These are phyloP conservation scores for Drosophila guanche DNA, from an alignment of 1,140 invertebrate species.

Conservation along the genomic window DNA sequence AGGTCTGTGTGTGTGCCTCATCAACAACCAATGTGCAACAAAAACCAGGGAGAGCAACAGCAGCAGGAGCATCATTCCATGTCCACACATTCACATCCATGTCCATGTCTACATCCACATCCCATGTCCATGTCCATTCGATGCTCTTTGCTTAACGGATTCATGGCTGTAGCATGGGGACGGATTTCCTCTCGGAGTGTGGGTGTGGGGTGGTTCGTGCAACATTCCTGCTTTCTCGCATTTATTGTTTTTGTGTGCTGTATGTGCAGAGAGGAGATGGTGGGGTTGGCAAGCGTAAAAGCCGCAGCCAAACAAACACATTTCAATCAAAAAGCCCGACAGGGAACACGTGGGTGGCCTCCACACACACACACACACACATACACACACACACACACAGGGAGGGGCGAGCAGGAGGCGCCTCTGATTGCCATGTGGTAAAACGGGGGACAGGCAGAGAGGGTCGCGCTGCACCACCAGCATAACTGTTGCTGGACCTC, in stretches of 20 bases:
- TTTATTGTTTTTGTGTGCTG: slow-evolving; percentile 59
- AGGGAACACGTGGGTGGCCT: slow-evolving; percentile 60
- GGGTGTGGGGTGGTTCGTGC: slow-evolving; percentile 27
- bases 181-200: slow-evolving; percentile 45
- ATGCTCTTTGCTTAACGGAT: slow-evolving; percentile 22
- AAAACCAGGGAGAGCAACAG: slow-evolving; percentile 3
- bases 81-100: slow-evolving; percentile 1
- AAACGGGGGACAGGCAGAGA: slow-evolving; percentile 2
- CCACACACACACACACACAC: not conserved
- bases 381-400: no score
- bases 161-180: slow-evolving; percentile 2
- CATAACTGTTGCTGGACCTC: slow-evolving; percentile 61
- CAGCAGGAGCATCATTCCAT: not conserved
- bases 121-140: slow-evolving; percentile 48
- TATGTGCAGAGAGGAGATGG: not conserved
- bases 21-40: slow-evolving; percentile 27
- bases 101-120: not conserved
- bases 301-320: slow-evolving; percentile 77
- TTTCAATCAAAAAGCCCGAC: slow-evolving; percentile 75
- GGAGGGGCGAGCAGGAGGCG: not conserved
- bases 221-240: slow-evolving; percentile 54
- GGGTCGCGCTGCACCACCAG: not conserved
- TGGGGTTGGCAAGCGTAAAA: slow-evolving; percentile 30
- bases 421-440: slow-evolving; percentile 14
- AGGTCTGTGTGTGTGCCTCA: slow-evolving; percentile 35